Conservation (phyloP, 1,140 invertebrate species). For the Caenorhabditis tropicalis region DNA sequence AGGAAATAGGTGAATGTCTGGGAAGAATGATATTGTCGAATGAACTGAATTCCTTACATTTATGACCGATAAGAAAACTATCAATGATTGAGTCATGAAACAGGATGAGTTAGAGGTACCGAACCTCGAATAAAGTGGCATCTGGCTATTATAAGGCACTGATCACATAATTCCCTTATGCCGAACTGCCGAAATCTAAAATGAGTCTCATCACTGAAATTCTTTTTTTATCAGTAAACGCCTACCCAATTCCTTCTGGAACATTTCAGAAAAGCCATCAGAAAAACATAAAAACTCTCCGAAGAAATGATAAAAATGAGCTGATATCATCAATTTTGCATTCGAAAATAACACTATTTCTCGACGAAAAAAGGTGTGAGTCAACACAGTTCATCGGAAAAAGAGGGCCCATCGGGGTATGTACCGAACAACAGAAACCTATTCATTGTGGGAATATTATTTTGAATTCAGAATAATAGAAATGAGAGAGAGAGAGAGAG, state of each 20-base stretch:
- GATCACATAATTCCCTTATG: no score
- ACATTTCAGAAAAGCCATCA: neutral
- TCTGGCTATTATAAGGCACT: no score
- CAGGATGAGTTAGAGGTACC: no score
- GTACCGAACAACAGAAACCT: neutral
- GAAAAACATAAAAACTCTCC: slow-evolving; percentile 9
- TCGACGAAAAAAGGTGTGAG: slow-evolving; percentile 18
- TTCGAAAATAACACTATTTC: neutral
- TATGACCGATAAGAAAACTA: no score
- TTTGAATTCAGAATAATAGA: neutral
- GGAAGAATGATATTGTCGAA: no score
- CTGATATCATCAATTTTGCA: neutral
- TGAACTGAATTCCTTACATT: no score
- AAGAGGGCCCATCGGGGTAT: neutral
- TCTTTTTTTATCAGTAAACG: neutral
- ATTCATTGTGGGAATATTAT: slow-evolving; percentile 24
- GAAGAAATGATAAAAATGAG: neutral
- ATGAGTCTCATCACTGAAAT: no score
- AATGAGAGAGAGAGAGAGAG: no score
- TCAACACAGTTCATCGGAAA: neutral
- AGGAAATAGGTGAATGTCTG: neutral
- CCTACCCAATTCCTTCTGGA: neutral
- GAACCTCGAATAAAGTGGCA: no score
- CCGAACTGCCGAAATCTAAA: neutral
- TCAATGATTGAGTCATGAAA: no score